These are phyloP conservation scores for Rhopalosiphum nymphaeae DNA, from an alignment of 2,888 invertebrate genomes.

Conservation along the genomic window DNA sequence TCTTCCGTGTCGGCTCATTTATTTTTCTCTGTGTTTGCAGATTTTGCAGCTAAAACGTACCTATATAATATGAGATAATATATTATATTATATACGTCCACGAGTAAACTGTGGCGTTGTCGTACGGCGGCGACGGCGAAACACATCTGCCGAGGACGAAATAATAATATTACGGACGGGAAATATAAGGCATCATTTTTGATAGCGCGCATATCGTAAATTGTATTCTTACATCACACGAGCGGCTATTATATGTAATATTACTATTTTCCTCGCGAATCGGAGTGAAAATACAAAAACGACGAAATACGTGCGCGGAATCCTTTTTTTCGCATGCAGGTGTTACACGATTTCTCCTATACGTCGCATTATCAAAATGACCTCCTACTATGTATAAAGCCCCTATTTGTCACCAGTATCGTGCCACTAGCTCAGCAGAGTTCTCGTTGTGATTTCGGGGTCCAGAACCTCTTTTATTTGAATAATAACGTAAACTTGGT, in stretches of 20 bases:
- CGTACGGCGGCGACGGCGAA: neutral
- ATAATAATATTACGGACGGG: neutral
- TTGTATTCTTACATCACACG: neutral
- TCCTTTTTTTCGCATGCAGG: neutral
- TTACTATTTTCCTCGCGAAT: neutral
- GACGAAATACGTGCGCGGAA: conserved; percentile 6
- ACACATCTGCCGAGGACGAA: conserved; percentile 8
- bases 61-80: neutral
- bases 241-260: neutral
- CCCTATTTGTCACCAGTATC: neutral
- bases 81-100: neutral
- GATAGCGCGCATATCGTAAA: neutral
- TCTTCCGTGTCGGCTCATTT: neutral
- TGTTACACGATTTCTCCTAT: neutral
- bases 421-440: neutral
- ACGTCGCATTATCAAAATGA: neutral
- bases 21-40: neutral
- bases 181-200: neutral
- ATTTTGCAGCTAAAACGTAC: neutral
- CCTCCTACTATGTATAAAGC: neutral
- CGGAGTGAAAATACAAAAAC: neutral
- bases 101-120: neutral
- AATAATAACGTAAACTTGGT: neutral
- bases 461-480: neutral
- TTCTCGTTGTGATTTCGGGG: neutral